These are phyloP conservation scores for Mionectes olivaceus DNA, from an alignment of 2,797 vertebrate species.

Conservation along the genomic window DNA sequence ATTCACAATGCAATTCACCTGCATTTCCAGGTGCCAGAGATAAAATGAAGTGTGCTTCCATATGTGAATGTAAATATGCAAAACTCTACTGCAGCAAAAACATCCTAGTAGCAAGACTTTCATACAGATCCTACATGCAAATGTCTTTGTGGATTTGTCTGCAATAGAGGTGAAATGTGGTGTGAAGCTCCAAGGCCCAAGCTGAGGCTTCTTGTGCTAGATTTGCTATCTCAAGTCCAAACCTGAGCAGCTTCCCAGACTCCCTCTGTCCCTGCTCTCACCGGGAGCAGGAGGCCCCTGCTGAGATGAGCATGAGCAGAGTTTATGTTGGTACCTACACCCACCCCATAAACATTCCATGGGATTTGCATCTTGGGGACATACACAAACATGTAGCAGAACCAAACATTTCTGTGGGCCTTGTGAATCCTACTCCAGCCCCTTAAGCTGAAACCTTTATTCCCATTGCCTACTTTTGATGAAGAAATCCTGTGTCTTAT, in stretches of 20 bases:
- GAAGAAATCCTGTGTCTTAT: background rate
- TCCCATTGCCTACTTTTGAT: background rate
- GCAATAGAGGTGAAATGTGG: background rate
- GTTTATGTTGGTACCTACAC: background rate
- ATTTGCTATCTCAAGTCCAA: background rate
- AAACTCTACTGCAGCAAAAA: background rate
- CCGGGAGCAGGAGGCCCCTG: background rate
- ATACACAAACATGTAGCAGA: background rate
- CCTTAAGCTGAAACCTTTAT: background rate
- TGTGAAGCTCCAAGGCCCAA: background rate
- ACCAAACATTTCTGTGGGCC: accelerated
- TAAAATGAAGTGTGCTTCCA: background rate
- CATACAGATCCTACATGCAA: background rate
- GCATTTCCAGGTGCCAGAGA: background rate
- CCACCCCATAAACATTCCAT: accelerated
- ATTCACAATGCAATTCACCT: too few relatives aligned
- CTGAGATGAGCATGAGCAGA: background rate
- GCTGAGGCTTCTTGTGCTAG: background rate
- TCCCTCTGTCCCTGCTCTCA: background rate
- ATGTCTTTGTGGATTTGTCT: background rate
- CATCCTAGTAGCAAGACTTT: background rate
- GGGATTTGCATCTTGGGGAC: background rate
- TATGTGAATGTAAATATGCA: background rate
- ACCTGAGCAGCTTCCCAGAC: background rate
- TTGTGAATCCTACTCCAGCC: background rate